These are phyloP conservation scores for Garra rufa DNA, from an alignment of 2,113 vertebrate genomes.

Conservation along the genomic window DNA sequence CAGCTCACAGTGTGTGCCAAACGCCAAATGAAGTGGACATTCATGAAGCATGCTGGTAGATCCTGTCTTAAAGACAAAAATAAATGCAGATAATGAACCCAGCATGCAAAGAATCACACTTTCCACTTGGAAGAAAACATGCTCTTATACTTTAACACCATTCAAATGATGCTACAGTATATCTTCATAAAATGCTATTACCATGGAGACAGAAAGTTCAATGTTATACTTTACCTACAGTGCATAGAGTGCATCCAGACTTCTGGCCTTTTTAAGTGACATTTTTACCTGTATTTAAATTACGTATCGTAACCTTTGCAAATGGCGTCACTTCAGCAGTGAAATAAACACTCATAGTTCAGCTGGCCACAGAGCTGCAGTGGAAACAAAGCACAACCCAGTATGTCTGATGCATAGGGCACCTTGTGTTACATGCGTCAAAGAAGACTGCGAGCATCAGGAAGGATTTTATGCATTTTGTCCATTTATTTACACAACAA, in stretches of 20 bases:
- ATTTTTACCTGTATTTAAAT: neutral
- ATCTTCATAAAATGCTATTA: neutral
- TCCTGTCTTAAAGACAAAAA: constrained; percentile 14
- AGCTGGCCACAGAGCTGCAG: neutral
- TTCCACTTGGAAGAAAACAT: neutral
- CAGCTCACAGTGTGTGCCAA: constrained; percentile 19
- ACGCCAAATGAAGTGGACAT: constrained; percentile 32
- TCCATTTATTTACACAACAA: neutral
- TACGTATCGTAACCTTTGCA: neutral
- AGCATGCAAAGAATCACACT: neutral
- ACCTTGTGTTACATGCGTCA: neutral
- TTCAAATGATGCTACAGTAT: neutral
- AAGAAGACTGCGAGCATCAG: neutral
- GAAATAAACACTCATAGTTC: neutral
- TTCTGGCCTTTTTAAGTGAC: neutral
- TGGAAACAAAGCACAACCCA: neutral
- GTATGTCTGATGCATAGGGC: neutral
- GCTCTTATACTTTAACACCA: neutral
- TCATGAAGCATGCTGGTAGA: constrained; percentile 27
- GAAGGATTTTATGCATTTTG: neutral
- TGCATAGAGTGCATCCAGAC: neutral
- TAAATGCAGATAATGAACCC: constrained; percentile 15
- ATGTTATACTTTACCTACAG: neutral
- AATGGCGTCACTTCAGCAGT: neutral
- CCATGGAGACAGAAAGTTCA: neutral